phyloP scores from a whole-genome alignment of 2,797 vertebrate species.

The Apogon talboti region DNA sequence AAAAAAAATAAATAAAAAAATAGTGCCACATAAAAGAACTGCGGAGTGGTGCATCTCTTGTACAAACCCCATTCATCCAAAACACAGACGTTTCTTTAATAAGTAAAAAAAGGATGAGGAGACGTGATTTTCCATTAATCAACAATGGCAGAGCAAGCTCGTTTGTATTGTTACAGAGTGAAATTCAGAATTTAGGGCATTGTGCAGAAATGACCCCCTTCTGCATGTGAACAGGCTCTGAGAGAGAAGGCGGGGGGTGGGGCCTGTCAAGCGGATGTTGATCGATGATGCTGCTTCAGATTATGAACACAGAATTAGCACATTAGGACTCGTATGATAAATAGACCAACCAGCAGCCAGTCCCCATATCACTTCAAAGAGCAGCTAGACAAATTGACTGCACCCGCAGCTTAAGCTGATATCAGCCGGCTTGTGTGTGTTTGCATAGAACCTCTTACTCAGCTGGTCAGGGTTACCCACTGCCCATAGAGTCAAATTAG shows the following conservation, averaged over 20 bases:
- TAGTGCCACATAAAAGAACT: conserved; percentile 30
- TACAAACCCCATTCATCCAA: conserved; percentile 58
- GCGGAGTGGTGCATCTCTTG: conserved; percentile 44
- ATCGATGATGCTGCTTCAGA: conserved; percentile 90
- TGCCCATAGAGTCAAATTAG: conserved; percentile 24
- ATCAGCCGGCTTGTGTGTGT: conserved; percentile 30
- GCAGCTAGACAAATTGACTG: conserved; percentile 70
- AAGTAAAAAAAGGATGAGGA: conserved; percentile 57
- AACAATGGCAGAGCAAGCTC: conserved; percentile 91
- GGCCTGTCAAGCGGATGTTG: conserved; percentile 90
- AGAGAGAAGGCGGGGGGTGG: conserved; percentile 51
- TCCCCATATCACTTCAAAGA: conserved; percentile 69
- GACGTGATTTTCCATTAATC: conserved; percentile 88
- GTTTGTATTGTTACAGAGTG: conserved; percentile 89
- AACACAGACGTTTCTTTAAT: conserved; percentile 67
- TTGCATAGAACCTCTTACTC: conserved; percentile 35
- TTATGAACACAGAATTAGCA: conserved; percentile 91
- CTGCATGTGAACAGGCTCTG: conserved; percentile 86
- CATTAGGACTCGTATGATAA: conserved; percentile 89
- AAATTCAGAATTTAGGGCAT: conserved; percentile 92
- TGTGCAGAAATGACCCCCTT: conserved; percentile 91
- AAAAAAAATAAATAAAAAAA: conserved; percentile 37
- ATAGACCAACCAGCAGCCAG: conserved; percentile 77
- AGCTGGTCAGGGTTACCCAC: conserved; percentile 3
- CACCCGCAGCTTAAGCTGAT: conserved; percentile 69